Base-by-base conservation (phyloP, 2,113 vertebrate genomes). In the Lontra canadensis region DNA sequence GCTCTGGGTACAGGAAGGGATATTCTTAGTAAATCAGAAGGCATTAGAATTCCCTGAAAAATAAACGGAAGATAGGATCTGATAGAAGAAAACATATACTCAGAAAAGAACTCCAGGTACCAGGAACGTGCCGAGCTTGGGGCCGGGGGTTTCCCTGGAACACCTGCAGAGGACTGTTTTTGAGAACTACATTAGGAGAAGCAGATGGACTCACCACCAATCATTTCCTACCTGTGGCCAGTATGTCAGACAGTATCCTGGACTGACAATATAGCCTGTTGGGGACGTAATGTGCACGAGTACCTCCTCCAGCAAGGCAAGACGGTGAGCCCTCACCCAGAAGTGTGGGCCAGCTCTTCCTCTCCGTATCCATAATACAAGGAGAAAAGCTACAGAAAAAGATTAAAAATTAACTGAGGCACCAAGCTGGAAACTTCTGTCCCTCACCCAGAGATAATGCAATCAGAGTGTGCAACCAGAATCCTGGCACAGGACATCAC, bases 121-220 rank as follows among this genome's bases (percentile, higher is more conserved):
- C n/a, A 8, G 49, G 12, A 4, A 20, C 1, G 2, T 57, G 15
- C 6, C 7, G 39, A 6, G 25, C 34, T 52, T 42, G 55, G 15
- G 47, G 13, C 55, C 15, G 23, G 44, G 42, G 4, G 29, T 5
- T 7, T 78, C 59, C 31, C 23, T 0, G 0, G 18, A 65, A 15
- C 3, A 21, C 29, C 83, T 4, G 2, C 23, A 44, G 39, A 47
- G 17, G 2, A 2, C 0, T 29, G 12, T 10, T 21, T 34, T 21
- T 34, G 61, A 94, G 61, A 85, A n/a, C 39, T 0, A 13, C 12
- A 29, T 39, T 7, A 55, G 12, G 14, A 84, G 74, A 81, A 34
- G 21, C 2, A 69, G 78, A 3, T 1, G 0, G 36, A 36, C 9
- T 18, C 47, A 7, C 14, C 42, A 36, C n/a, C 42, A 2, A 39